Percentiles rank a stretch among this genome's conserved stretches.
phyloP scores from a whole-genome alignment of 2,888 invertebrate genomes.

The Lydus trimaculatus region DNA sequence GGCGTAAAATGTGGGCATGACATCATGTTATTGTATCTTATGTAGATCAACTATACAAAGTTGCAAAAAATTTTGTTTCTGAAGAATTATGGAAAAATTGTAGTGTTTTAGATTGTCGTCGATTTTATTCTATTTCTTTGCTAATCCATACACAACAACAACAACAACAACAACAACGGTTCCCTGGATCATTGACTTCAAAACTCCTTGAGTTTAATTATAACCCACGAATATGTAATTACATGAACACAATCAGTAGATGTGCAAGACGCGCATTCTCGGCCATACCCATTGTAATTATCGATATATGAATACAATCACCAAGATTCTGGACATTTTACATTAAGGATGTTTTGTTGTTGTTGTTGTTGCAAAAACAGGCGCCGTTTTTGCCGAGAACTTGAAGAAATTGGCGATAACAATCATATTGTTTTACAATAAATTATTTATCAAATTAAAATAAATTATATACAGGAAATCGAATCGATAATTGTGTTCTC shows the following conservation, averaged over 20 bases:
- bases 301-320: slow-evolving; percentile 41
- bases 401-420: not conserved
- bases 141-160: slow-evolving; percentile 1
- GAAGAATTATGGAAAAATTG: not conserved
- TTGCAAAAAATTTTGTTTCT: not conserved
- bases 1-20: slow-evolving; percentile 15
- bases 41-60: not conserved
- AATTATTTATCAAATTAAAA: not conserved
- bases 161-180: no score
- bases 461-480: not conserved
- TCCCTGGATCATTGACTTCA: slow-evolving; percentile 56
- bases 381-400: not conserved
- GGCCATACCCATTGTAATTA: slow-evolving; percentile 52
- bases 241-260: slow-evolving; percentile 60
- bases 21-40: slow-evolving; percentile 16
- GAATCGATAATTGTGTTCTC: not conserved
- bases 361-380: not conserved
- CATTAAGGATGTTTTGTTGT: no score
- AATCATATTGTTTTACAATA: not conserved
- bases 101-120: not conserved
- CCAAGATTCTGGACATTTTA: not conserved
- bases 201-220: slow-evolving; percentile 55
- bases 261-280: slow-evolving; percentile 51
- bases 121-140: not conserved
- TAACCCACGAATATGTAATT: slow-evolving; percentile 61